phyloP scores from a whole-genome alignment of 2,888 invertebrate species.

The Odontomyia ornata region DNA sequence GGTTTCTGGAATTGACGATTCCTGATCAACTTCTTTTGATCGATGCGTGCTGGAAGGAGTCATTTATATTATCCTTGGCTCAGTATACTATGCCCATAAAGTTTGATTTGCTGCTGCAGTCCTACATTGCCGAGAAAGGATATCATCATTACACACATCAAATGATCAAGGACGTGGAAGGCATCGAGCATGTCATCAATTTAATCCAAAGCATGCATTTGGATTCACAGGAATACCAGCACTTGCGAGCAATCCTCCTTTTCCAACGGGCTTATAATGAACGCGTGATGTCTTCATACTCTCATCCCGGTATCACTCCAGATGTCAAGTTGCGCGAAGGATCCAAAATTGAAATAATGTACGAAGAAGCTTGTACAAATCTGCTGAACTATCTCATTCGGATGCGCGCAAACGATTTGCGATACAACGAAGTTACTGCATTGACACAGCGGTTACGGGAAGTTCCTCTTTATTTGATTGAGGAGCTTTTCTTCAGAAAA shows the following conservation, averaged over 20 bases:
- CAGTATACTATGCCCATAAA: constrained; percentile 85
- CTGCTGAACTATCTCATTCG: constrained; percentile 68
- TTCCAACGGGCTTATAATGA: constrained; percentile 77
- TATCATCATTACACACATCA: constrained; percentile 56
- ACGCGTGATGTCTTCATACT: constrained; percentile 54
- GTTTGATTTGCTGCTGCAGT: constrained; percentile 68
- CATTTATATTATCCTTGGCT: constrained; percentile 87
- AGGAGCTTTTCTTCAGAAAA: constrained; percentile 84
- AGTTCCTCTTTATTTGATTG: constrained; percentile 75
- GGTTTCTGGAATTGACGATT: constrained; percentile 77
- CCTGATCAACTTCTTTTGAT: constrained; percentile 82
- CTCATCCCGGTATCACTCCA: constrained; percentile 56
- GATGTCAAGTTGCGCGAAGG: constrained; percentile 66
- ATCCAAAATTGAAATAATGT: constrained; percentile 73
- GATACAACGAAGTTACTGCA: constrained; percentile 79
- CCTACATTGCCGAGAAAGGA: constrained; percentile 63
- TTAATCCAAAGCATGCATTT: constrained; percentile 78
- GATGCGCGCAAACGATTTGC: constrained; percentile 72
- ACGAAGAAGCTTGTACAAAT: constrained; percentile 65
- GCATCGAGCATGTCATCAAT: constrained; percentile 76
- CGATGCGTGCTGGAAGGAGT: constrained; percentile 89
- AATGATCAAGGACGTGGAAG: constrained; percentile 68
- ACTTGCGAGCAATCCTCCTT: constrained; percentile 81
- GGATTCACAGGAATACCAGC: constrained; percentile 85
- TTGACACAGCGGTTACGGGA: constrained; percentile 73